These are phyloP conservation scores for Boloria selene DNA, from an alignment of 2,888 invertebrate genomes.

Conservation along the genomic window DNA sequence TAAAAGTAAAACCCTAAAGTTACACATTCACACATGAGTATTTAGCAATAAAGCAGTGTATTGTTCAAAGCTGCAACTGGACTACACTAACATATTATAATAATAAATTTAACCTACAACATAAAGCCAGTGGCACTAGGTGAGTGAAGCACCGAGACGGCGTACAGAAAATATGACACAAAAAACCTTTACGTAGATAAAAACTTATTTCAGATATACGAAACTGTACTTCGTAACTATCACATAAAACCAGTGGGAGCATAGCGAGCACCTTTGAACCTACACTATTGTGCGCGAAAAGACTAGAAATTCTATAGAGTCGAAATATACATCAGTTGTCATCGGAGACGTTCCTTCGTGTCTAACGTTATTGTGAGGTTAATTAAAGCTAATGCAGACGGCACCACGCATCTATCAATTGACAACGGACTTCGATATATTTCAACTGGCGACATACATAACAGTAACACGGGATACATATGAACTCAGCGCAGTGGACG, in stretches of 20 bases:
- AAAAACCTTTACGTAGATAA: slow-evolving; percentile 58
- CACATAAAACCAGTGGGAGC: slow-evolving; percentile 72
- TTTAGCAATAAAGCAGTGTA: slow-evolving; percentile 80
- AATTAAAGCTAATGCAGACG: slow-evolving; percentile 69
- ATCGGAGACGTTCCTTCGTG: slow-evolving; percentile 15
- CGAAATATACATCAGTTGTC: slow-evolving; percentile 19
- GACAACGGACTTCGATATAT: slow-evolving; percentile 34
- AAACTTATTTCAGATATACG: slow-evolving; percentile 57
- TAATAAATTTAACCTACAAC: slow-evolving; percentile 55
- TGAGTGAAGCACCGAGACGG: slow-evolving; percentile 65
- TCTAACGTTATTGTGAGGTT: slow-evolving; percentile 44
- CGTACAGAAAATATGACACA: slow-evolving; percentile 76
- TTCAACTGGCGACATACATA: slow-evolving; percentile 13
- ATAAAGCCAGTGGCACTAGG: slow-evolving; percentile 77
- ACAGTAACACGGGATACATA: background rate
- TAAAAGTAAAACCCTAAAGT: slow-evolving; percentile 58
- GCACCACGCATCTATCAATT: slow-evolving; percentile 47
- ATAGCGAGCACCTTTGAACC: slow-evolving; percentile 69
- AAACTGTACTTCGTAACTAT: slow-evolving; percentile 64
- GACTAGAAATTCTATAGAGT: slow-evolving; percentile 73
- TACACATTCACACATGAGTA: slow-evolving; percentile 80
- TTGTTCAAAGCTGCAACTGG: slow-evolving; percentile 81
- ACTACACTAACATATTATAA: slow-evolving; percentile 67
- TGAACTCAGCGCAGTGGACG: background rate
- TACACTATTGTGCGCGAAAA: slow-evolving; percentile 75